These are phyloP conservation scores for Cheiracanthium punctorium DNA, from an alignment of 2,888 invertebrate genomes.

Conservation along the genomic window DNA sequence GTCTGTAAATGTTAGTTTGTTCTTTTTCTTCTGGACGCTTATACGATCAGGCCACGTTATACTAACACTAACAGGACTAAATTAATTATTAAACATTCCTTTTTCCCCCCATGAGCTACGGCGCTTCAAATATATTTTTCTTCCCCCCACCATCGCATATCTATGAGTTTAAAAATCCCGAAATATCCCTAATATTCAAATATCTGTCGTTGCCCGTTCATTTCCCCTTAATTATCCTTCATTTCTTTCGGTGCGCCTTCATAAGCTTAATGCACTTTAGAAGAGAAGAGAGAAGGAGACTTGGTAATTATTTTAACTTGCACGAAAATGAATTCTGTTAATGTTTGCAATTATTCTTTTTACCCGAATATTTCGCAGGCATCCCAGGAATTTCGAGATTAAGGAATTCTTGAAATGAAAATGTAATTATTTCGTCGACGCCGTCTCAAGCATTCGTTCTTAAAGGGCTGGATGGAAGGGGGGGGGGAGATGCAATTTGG, in stretches of 20 bases:
- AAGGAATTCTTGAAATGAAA: slow-evolving; percentile 10
- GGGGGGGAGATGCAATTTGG: background rate
- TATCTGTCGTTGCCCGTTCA: background rate
- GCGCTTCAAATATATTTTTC: no score
- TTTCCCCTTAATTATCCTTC: background rate
- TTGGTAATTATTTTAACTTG: background rate
- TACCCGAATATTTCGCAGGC: background rate
- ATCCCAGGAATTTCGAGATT: background rate
- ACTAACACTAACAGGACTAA: no score
- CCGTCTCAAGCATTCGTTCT: background rate
- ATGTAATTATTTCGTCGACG: background rate
- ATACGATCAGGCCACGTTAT: no score
- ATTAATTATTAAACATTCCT: no score
- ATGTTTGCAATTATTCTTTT: slow-evolving; percentile 3
- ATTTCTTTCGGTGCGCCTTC: background rate
- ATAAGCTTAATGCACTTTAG: slow-evolving; percentile 9
- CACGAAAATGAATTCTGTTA: background rate
- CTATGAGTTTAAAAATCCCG: no score
- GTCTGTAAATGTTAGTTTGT: no score
- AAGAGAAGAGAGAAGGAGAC: no score
- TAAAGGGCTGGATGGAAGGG: no score
- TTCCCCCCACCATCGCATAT: no score
- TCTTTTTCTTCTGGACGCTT: no score
- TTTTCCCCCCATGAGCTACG: no score
- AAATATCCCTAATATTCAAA: no score